Base-by-base conservation (phyloP, 1,140 invertebrate genomes). In the Idris sp. region DNA sequence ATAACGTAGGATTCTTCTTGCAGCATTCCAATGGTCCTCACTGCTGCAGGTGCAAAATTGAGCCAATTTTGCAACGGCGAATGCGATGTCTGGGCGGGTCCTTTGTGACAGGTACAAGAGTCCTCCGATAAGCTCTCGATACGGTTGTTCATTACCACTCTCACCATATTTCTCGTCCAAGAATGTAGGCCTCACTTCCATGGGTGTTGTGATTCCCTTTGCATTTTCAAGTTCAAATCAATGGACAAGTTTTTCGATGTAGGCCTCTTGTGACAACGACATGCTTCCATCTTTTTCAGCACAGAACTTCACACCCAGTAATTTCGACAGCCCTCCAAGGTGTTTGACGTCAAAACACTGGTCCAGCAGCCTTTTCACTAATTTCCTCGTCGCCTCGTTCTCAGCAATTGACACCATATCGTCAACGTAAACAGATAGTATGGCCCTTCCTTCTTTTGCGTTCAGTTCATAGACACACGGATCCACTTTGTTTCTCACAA, bases 81-180 rank as follows among this genome's bases (percentile, higher is more conserved):
- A 86, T 1, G 74, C 31, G 7, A 88, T 85, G 48, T 87, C 83
- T n/a, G 85, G 87, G 48, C 85, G 61, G 7, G n/a, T n/a, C n/a
- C n/a, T n/a, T n/a, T n/a, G n/a, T n/a, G n/a, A n/a, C n/a, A n/a
- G n/a, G n/a, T n/a, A n/a, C n/a, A n/a, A n/a, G n/a, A n/a, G n/a
- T n/a, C n/a, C n/a, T n/a, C n/a, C n/a, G n/a, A n/a, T n/a, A 0
- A 76, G 33, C 43, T 83, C 79, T 31, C 75, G 58, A 54, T 80
- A 86, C 8, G 74, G 75, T 7, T 59, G 26, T 28, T 51, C 18
- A 16, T 5, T 9, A 11, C 22, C 30, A 26, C 13, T 14, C 13
- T 31, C 22, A 0, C 6, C 26, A 0, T 35, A n/a, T 0, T 33
- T 19, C 11, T 40, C 36, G 3, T 68, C 44, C 5, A 68, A 15